phyloP scores from a whole-genome alignment of 2,888 invertebrate genomes.

The Ectobius pallidus region DNA sequence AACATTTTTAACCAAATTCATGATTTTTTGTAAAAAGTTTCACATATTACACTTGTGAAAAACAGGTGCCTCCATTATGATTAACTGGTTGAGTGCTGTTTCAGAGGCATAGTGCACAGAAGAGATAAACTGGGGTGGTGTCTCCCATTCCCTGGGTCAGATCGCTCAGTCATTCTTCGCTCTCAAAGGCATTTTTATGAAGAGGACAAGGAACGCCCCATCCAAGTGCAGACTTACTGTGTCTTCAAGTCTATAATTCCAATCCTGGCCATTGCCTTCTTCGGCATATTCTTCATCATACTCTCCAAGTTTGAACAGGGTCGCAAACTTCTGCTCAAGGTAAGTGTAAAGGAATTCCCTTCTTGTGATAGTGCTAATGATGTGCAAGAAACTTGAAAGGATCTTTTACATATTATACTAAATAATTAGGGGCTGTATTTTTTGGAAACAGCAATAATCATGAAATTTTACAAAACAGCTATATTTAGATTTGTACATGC shows the following conservation, averaged over 20 bases:
- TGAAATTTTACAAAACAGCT: no score
- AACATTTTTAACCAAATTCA: no score
- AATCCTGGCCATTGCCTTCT: constrained; percentile 59
- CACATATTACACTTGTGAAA: no score
- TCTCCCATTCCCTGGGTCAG: constrained; percentile 82
- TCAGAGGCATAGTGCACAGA: constrained; percentile 61
- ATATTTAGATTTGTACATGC: no score
- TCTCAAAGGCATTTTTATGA: constrained; percentile 79
- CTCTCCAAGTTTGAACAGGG: constrained; percentile 68
- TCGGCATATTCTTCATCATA: constrained; percentile 66
- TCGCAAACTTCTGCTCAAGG: constrained; percentile 67
- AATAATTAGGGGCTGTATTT: no score
- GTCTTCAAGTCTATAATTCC: constrained; percentile 61
- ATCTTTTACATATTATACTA: no score
- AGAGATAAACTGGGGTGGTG: constrained; percentile 62
- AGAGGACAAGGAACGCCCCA: constrained; percentile 71
- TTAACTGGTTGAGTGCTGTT: constrained; percentile 17
- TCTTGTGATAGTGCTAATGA: no score
- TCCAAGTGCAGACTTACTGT: constrained; percentile 79
- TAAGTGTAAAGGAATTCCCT: no score
- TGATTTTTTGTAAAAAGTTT: no score
- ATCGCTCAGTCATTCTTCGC: constrained; percentile 80
- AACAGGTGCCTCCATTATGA: no score
- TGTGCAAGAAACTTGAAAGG: no score
- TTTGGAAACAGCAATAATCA: no score